phyloP scores from a whole-genome alignment of 2,888 invertebrate species.

The Pristionchus exspectatus region DNA sequence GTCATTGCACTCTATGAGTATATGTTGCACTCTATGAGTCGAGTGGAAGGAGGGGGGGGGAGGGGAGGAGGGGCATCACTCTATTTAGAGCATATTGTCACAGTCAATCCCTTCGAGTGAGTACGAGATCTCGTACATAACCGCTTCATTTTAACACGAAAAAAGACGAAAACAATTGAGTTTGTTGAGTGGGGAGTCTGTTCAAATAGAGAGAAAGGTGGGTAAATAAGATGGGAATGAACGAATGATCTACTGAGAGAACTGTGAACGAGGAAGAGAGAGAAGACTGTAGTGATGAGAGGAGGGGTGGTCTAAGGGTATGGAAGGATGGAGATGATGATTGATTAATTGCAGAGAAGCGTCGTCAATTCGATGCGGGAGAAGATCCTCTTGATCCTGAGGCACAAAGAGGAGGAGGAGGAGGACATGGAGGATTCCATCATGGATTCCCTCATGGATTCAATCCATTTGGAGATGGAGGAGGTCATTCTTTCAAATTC shows the following conservation, averaged over 20 bases:
- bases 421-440: slow-evolving; percentile 62
- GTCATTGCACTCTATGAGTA: not conserved
- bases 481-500: slow-evolving; percentile 76
- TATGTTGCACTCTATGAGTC: not conserved
- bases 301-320: not conserved
- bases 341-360: slow-evolving; percentile 85
- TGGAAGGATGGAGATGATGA: not conserved
- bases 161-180: not conserved
- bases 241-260: slow-evolving; percentile 11
- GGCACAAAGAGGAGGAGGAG: slow-evolving; percentile 81
- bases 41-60: no score
- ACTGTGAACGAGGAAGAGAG: not conserved
- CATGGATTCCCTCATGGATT: slow-evolving; percentile 67
- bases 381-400: slow-evolving; percentile 98
- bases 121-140: not conserved
- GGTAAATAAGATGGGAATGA: not conserved
- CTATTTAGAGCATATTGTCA: not conserved
- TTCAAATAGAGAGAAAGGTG: not conserved
- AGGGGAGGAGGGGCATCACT: not conserved
- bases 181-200: slow-evolving; percentile 9
- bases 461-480: slow-evolving; percentile 73
- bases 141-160: not conserved
- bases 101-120: not conserved
- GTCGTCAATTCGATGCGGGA: slow-evolving; percentile 93
- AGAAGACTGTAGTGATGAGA: slow-evolving; percentile 2